phyloP scores from a whole-genome alignment of 1,140 invertebrate genomes.

The Saxidomus purpurata region DNA sequence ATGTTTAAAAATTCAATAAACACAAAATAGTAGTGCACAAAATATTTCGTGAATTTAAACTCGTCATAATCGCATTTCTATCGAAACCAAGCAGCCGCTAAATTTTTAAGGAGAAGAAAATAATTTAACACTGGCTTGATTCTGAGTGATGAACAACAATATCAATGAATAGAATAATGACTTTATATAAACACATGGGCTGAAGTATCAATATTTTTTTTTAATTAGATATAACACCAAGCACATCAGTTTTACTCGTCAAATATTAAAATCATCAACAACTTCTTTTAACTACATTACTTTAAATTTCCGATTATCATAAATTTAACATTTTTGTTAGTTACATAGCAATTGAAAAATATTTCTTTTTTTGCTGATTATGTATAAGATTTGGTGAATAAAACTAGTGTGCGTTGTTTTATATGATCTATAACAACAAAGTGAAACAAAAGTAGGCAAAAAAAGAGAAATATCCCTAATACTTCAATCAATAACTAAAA shows the following conservation, averaged over 20 bases:
- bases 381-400: background rate
- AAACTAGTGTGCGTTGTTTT: constrained; percentile 32
- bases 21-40: too few relatives aligned
- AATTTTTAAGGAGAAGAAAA: background rate
- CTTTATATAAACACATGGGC: constrained; percentile 62
- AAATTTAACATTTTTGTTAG: background rate
- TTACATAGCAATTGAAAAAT: too few relatives aligned
- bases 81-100: too few relatives aligned
- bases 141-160: constrained; percentile 64
- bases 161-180: constrained; percentile 53
- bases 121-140: constrained; percentile 53
- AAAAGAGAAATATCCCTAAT: constrained; percentile 45
- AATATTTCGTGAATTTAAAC: too few relatives aligned
- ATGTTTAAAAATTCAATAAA: too few relatives aligned
- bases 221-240: constrained; percentile 63
- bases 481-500: constrained; percentile 59
- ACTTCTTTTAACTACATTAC: background rate
- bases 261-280: constrained; percentile 9
- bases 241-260: background rate
- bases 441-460: constrained; percentile 63
- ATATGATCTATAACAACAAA: constrained; percentile 67
- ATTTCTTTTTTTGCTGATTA: background rate
- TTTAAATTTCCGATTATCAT: background rate
- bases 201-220: constrained; percentile 62
- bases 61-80: too few relatives aligned